phyloP scores from a whole-genome alignment of 2,113 vertebrate genomes.

The Pongo pygmaeus region DNA sequence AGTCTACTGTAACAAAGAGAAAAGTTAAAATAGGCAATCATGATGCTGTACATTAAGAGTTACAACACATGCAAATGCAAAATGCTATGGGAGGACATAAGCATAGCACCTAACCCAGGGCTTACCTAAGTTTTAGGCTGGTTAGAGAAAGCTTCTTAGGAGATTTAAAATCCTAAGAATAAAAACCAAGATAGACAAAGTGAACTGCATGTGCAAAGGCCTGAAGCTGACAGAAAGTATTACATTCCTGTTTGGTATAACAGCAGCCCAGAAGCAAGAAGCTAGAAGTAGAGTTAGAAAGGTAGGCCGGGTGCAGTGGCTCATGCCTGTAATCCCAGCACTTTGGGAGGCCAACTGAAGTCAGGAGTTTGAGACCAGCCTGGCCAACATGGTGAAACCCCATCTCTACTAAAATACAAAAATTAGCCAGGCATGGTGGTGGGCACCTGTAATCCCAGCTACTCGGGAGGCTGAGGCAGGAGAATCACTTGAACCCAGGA shows the following conservation, averaged over 20 bases:
- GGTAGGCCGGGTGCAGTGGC: not conserved
- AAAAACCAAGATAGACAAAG: not conserved
- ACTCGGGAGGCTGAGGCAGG: no score
- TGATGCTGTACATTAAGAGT: not conserved
- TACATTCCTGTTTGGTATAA: not conserved
- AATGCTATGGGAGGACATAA: not conserved
- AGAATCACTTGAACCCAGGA: no score
- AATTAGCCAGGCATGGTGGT: no score
- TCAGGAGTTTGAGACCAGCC: no score
- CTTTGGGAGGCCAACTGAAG: no score
- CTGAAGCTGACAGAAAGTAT: constrained; percentile 10
- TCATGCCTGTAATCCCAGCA: no score
- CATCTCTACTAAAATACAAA: no score
- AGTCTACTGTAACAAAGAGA: not conserved
- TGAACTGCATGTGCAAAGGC: not conserved
- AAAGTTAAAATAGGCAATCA: not conserved
- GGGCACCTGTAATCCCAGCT: no score
- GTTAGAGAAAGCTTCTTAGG: not conserved
- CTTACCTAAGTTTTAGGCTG: not conserved
- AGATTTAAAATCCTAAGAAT: constrained; percentile 12
- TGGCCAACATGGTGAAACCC: no score
- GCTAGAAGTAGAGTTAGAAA: constrained; percentile 13
- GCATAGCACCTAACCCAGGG: not conserved
- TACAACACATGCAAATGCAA: not conserved
- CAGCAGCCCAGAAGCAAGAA: not conserved